Percentiles rank a stretch among this genome's conserved stretches.
These are phyloP conservation scores for Philaethria dido DNA, from an alignment of 2,888 invertebrate genomes.

Conservation along the genomic window DNA sequence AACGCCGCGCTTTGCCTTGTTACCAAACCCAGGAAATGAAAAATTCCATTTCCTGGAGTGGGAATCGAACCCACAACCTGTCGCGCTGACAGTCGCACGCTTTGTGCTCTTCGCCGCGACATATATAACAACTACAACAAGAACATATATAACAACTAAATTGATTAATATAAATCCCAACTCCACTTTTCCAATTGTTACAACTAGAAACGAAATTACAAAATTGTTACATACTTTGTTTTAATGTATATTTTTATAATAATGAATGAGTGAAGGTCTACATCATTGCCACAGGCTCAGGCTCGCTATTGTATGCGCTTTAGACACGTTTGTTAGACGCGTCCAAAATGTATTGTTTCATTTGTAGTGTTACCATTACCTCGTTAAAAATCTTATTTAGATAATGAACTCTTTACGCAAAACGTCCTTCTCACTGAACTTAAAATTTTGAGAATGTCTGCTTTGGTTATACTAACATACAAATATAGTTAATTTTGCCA, in stretches of 20 bases:
- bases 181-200: not conserved
- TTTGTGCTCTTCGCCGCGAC: no score
- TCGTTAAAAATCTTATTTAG: slow-evolving; percentile 24
- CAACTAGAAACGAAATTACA: not conserved
- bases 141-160: not conserved
- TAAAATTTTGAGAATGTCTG: not conserved
- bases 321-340: slow-evolving; percentile 25
- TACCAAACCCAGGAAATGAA: no score
- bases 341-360: slow-evolving; percentile 25
- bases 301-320: slow-evolving; percentile 23
- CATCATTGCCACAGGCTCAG: slow-evolving; percentile 24
- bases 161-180: not conserved
- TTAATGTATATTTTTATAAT: not conserved
- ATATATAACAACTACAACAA: no score
- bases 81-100: no score
- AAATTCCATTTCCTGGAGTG: no score
- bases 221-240: not conserved
- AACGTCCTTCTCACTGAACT: slow-evolving; percentile 17
- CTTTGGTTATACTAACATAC: not conserved
- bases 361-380: slow-evolving; percentile 21
- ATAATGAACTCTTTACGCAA: slow-evolving; percentile 15
- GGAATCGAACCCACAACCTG: no score
- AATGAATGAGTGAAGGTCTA: slow-evolving; percentile 13
- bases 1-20: no score
- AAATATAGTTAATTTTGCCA: not conserved